Conservation (phyloP, 2,797 vertebrate species). For the Protonibea diacanthus region DNA sequence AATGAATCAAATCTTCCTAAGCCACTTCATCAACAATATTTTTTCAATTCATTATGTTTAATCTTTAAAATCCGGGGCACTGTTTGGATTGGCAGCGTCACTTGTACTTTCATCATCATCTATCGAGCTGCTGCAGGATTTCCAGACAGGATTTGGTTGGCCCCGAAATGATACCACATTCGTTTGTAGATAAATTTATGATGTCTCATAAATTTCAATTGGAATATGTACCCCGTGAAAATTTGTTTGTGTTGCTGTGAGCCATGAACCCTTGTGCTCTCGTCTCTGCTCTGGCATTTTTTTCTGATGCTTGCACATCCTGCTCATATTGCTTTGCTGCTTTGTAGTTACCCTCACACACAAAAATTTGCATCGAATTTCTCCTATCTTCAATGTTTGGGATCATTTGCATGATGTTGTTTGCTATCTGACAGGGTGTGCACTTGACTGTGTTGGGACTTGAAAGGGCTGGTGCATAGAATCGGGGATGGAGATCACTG, state of each 20-base stretch:
- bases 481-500: constrained; percentile 18
- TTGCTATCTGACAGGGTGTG: constrained; percentile 54
- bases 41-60: constrained; percentile 1
- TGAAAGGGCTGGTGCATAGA: constrained; percentile 24
- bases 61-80: constrained; percentile 34
- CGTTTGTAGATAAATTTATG: constrained; percentile 46
- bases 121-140: constrained; percentile 29
- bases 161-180: constrained; percentile 21
- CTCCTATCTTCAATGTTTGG: constrained; percentile 50
- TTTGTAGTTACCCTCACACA: constrained; percentile 54
- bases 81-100: constrained; percentile 13
- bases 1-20: neutral
- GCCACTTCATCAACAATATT: constrained; percentile 7
- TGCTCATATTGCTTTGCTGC: constrained; percentile 50
- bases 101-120: constrained; percentile 42
- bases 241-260: constrained; percentile 62
- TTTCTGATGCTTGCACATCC: constrained; percentile 45
- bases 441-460: constrained; percentile 46
- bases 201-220: constrained; percentile 59
- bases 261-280: constrained; percentile 35
- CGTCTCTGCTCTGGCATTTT: constrained; percentile 34
- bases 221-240: constrained; percentile 40
- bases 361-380: constrained; percentile 56
- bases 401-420: constrained; percentile 69
- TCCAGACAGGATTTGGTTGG: constrained; percentile 14